Conservation (phyloP, 2,888 invertebrate genomes). For the Eupithecia inturbata region DNA sequence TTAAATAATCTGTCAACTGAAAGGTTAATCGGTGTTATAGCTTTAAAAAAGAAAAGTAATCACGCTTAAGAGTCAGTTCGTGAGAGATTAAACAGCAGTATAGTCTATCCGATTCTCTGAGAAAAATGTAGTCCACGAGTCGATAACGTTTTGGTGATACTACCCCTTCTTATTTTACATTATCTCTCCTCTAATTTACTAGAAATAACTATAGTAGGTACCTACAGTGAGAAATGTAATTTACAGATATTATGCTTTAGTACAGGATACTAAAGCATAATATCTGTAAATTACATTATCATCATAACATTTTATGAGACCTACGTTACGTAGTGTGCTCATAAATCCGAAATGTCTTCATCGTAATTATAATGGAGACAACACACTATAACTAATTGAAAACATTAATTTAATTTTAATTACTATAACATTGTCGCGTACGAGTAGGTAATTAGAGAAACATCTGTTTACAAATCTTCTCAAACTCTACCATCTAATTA, state of each 20-base stretch:
- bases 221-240: too few relatives aligned
- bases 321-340: background rate
- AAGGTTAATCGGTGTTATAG: too few relatives aligned
- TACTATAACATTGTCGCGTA: background rate
- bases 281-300: constrained; percentile 2
- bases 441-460: constrained; percentile 4
- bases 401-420: background rate
- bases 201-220: background rate
- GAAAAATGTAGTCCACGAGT: background rate
- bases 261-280: background rate
- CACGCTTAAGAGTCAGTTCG: too few relatives aligned
- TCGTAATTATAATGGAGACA: constrained; percentile 5
- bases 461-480: constrained; percentile 9
- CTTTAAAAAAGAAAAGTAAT: too few relatives aligned
- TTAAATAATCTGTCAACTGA: too few relatives aligned
- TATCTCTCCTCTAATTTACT: background rate
- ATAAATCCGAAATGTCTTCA: constrained; percentile 7
- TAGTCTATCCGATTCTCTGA: background rate
- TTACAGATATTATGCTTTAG: too few relatives aligned
- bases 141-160: background rate
- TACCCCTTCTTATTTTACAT: background rate
- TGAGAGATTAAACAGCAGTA: too few relatives aligned
- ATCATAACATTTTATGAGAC: background rate
- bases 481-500: background rate
- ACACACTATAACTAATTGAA: background rate